Percentiles rank a stretch among this genome's conserved stretches.
Evolutionary conservation across 2,888 invertebrate genomes (phyloP).

Genomic region (Tipula lateralis): DNA sequence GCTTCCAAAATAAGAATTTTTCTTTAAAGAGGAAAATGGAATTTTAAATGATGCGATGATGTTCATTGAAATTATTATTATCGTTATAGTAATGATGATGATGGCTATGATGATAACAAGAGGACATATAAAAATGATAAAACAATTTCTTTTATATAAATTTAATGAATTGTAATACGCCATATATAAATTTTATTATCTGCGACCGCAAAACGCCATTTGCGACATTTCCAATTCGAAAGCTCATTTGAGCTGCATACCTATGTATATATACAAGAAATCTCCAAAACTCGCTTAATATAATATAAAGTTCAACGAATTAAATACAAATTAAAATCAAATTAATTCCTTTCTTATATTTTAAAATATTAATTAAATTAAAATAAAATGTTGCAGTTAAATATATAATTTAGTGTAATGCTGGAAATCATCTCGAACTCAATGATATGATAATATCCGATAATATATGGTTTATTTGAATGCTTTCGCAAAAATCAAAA

Average conservation of each 20-base stretch:
- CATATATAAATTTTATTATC: neutral
- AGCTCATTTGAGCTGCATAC: no score
- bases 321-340: neutral
- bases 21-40: neutral
- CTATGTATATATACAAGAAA: no score
- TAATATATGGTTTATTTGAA: constrained; percentile 7
- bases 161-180: constrained; percentile 1
- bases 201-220: neutral
- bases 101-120: constrained; percentile 20
- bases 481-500: constrained; percentile 1
- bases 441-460: neutral
- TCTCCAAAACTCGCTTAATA: neutral
- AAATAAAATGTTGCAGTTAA: neutral
- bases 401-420: neutral
- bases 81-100: constrained; percentile 15
- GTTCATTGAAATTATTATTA: constrained; percentile 28
- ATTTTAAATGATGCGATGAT: constrained; percentile 29
- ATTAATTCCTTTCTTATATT: neutral
- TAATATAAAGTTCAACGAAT: neutral
- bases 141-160: constrained; percentile 24
- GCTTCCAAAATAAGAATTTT: neutral
- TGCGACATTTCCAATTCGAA: neutral
- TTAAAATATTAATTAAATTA: neutral
- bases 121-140: constrained; percentile 26
- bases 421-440: no score